phyloP scores from a whole-genome alignment of 2,113 vertebrate genomes.

The Tylochromis polylepis region DNA sequence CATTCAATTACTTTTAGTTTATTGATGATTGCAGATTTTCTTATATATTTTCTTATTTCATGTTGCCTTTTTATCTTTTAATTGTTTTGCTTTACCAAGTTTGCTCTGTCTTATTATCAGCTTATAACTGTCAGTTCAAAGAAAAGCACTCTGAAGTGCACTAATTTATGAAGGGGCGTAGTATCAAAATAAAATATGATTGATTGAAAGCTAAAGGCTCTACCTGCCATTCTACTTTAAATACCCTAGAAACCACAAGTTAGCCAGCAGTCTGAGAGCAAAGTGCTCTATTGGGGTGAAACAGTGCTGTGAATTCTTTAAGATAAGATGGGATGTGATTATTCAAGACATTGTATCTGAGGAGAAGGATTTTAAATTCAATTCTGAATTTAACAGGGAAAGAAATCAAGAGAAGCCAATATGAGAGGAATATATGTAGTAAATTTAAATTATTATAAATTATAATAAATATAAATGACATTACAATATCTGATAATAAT shows the following conservation, averaged over 20 bases:
- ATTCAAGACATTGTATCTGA: background rate
- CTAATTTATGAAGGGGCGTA: background rate
- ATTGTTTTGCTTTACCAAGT: background rate
- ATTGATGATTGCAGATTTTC: background rate
- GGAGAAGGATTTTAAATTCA: fast-evolving
- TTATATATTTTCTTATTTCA: background rate
- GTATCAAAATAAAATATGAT: background rate
- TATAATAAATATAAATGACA: background rate
- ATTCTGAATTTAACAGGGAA: background rate
- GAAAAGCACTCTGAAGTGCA: background rate
- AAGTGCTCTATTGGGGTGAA: background rate
- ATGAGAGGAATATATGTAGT: background rate
- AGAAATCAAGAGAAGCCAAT: fast-evolving
- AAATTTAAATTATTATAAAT: background rate
- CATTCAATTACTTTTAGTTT: background rate
- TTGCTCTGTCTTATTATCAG: background rate
- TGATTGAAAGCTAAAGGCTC: background rate
- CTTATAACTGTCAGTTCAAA: background rate
- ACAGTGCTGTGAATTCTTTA: background rate
- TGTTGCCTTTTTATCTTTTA: background rate
- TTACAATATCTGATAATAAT: background rate
- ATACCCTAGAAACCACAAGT: fast-evolving
- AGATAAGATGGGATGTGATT: background rate
- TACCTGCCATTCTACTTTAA: background rate
- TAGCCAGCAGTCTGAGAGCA: background rate